Evolutionary conservation across 2,113 vertebrate genomes (phyloP), one percentile per base, ranked within the genome.

Genomic region (Octodon degus): DNA sequence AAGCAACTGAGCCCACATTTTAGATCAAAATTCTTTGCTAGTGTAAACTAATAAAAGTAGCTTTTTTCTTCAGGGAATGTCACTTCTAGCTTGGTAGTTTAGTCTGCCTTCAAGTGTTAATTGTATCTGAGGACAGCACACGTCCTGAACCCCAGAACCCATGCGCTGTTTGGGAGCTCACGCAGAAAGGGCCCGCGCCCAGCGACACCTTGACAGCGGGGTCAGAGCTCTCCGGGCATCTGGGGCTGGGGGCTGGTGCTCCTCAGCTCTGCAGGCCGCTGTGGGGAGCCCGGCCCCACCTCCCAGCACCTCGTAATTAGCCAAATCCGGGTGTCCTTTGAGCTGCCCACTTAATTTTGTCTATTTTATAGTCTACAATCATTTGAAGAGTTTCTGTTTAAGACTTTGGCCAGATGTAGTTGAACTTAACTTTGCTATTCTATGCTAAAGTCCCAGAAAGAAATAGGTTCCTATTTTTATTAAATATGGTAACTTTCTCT

Each of bases 381-480:
- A 94, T 86, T 95, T 90, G 58, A 58, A 25, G 8, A 65, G 11
- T 79, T 92, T 94, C 88, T 82, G 1, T 81, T 2, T 91, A 86
- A 93, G 62, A 86, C 43, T 97, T 80, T 96, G 60, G 47, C 9
- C 37, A 53, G 76, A 58, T 82, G 92, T 93, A 74, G 13, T 83
- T 93, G 60, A 67, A 81, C 79, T 94, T 96, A 72, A 63, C 40
- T 32, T 88, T 96, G 40, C 34, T 97, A 60, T 96, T 88, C 70
- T 37, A 81, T 74, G 14, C 17, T 77, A 81, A 89, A 95, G 74
- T 90, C 8, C 53, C 50, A 90, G 47, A 93, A 84, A n/a, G 89
- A 91, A 93, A 70, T 86, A 3, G 74, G 22, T 43, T 86, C 91
- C 68, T 76, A 43, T 90, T 91, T 58, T 53, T 96, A 32, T 91